Evolutionary conservation across 1,140 invertebrate species (phyloP).

Genomic region (Ruditapes philippinarum): DNA sequence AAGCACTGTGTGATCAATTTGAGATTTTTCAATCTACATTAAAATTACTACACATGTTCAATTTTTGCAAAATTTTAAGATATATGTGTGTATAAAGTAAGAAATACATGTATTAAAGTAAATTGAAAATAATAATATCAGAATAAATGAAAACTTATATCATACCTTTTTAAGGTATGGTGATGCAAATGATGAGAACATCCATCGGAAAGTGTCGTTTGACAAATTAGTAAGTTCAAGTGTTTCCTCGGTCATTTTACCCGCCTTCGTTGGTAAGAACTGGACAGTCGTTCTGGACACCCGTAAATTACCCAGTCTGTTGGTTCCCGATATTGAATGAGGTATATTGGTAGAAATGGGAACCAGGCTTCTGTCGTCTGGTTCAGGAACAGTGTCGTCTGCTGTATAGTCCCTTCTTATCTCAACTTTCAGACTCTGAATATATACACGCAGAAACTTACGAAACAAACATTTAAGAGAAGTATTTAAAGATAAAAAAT

Average conservation of each 20-base stretch:
- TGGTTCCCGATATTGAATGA: slow-evolving; percentile 6
- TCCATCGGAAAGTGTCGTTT: slow-evolving; percentile 36
- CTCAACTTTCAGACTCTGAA: slow-evolving; percentile 40
- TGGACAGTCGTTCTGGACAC: slow-evolving; percentile 41
- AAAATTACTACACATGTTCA: too few relatives aligned
- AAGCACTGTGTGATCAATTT: too few relatives aligned
- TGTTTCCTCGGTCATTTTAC: slow-evolving; percentile 39
- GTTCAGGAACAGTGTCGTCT: not conserved
- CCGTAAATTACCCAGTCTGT: slow-evolving; percentile 26
- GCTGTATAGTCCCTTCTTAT: slow-evolving; percentile 1
- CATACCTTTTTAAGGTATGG: slow-evolving; percentile 57
- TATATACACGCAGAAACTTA: too few relatives aligned
- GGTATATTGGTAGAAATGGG: slow-evolving; percentile 14
- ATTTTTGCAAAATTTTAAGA: too few relatives aligned
- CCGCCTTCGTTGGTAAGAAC: slow-evolving; percentile 19
- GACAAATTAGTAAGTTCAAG: slow-evolving; percentile 41
- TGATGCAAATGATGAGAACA: slow-evolving; percentile 61
- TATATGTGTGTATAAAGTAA: too few relatives aligned
- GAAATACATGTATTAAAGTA: too few relatives aligned
- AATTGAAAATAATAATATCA: too few relatives aligned
- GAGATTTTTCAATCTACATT: too few relatives aligned
- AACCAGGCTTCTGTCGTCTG: slow-evolving; percentile 25
- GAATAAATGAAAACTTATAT: too few relatives aligned
- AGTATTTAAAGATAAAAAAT: too few relatives aligned
- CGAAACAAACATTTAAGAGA: too few relatives aligned